phyloP scores from a whole-genome alignment of 2,797 vertebrate genomes.

The Etheostoma nigrum region DNA sequence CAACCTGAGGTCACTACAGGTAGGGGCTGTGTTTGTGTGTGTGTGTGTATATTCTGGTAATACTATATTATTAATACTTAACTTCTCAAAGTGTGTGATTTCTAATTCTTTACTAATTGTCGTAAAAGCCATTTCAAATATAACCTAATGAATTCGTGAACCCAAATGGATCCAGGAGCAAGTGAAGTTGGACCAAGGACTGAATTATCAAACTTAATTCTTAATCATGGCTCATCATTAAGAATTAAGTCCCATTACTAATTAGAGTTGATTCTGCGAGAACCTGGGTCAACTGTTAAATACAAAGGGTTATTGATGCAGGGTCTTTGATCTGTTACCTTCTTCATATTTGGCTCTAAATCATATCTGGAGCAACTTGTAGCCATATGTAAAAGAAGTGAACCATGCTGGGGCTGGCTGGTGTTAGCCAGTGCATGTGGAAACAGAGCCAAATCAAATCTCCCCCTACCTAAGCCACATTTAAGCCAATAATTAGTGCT shows the following conservation, averaged over 20 bases:
- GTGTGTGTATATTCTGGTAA: neutral
- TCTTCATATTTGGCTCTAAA: neutral
- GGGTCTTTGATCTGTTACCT: constrained; percentile 2
- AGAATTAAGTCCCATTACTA: neutral
- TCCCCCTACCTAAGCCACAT: neutral
- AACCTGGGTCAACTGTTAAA: neutral
- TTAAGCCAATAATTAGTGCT: constrained; percentile 8
- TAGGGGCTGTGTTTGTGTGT: constrained; percentile 50
- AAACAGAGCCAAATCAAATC: neutral
- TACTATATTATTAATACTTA: neutral
- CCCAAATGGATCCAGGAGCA: neutral
- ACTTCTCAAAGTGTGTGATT: neutral
- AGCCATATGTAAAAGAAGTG: neutral
- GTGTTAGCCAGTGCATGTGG: neutral
- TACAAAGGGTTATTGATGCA: neutral
- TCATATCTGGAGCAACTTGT: neutral
- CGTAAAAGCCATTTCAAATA: neutral
- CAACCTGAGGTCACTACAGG: constrained; percentile 85
- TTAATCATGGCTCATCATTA: neutral
- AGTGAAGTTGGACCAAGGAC: neutral
- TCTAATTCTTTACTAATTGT: neutral
- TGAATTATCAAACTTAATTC: neutral
- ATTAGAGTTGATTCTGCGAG: neutral
- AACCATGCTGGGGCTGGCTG: neutral
- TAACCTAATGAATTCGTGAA: neutral